Evolutionary conservation across 2,888 invertebrate genomes (phyloP).

Genomic region (Lochmaea crataegi): DNA sequence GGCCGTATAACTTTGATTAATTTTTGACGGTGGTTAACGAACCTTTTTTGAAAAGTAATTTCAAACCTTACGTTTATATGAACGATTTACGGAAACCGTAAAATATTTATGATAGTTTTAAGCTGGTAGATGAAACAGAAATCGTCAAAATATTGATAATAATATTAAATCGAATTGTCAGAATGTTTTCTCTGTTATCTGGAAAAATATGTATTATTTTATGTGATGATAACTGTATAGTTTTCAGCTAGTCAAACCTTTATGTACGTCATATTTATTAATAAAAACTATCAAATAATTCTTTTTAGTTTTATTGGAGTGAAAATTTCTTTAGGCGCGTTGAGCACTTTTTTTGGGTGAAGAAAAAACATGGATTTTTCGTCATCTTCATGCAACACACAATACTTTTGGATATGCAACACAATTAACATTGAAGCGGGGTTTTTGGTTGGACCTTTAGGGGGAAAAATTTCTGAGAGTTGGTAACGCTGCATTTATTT

Average conservation of each 20-base stretch:
- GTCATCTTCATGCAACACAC: no score
- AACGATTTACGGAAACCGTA: background rate
- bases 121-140: background rate
- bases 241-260: conserved; percentile 23
- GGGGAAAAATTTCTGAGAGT: no score
- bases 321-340: no score
- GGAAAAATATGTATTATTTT: background rate
- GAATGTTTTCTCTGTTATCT: background rate
- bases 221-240: background rate
- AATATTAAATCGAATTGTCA: background rate
- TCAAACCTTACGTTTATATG: background rate
- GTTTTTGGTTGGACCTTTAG: no score
- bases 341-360: no score
- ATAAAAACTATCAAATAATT: conserved; percentile 12
- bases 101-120: background rate
- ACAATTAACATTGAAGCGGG: no score
- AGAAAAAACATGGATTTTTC: no score
- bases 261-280: conserved; percentile 33
- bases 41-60: background rate
- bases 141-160: no score
- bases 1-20: background rate
- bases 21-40: background rate
- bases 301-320: no score
- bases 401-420: no score
- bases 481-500: no score